phyloP scores from a whole-genome alignment of 2,888 invertebrate species.

The Ashinkailepas kermadecensis region DNA sequence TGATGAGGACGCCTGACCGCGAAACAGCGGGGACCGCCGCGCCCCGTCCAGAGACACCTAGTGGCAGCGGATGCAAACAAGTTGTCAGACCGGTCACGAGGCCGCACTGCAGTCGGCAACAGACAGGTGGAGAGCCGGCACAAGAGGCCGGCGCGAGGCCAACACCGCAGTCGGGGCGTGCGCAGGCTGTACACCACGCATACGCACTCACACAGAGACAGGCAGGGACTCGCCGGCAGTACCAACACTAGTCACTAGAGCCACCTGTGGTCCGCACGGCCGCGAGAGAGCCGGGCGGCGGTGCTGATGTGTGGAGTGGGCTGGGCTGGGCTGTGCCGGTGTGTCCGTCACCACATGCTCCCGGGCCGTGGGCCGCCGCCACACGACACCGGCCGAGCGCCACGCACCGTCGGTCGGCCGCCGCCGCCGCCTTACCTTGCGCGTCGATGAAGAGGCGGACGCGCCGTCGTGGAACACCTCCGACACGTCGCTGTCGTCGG shows the following conservation, averaged over 20 bases:
- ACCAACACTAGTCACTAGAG: too few species aligned
- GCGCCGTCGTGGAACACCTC: conserved; percentile 11
- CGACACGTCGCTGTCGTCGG: neutral
- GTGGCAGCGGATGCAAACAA: neutral
- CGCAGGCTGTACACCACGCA: neutral
- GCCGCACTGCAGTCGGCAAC: neutral
- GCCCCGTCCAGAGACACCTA: conserved; percentile 16
- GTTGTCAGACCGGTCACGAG: neutral
- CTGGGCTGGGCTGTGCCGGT: too few species aligned
- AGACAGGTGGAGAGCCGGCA: neutral
- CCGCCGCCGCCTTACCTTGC: neutral
- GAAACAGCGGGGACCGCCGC: neutral
- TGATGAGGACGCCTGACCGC: conserved; percentile 1
- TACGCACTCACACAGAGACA: neutral
- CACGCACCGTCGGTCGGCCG: neutral
- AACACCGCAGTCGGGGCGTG: neutral
- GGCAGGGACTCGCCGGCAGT: too few species aligned
- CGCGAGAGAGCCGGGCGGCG: too few species aligned
- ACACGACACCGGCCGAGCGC: neutral
- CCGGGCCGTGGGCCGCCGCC: too few species aligned
- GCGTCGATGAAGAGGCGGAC: neutral
- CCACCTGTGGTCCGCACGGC: too few species aligned
- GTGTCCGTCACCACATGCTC: too few species aligned
- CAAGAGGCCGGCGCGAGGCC: neutral
- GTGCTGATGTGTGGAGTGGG: neutral